Evolutionary conservation across 2,888 invertebrate species (phyloP).

Genomic region (Rhingia campestris): DNA sequence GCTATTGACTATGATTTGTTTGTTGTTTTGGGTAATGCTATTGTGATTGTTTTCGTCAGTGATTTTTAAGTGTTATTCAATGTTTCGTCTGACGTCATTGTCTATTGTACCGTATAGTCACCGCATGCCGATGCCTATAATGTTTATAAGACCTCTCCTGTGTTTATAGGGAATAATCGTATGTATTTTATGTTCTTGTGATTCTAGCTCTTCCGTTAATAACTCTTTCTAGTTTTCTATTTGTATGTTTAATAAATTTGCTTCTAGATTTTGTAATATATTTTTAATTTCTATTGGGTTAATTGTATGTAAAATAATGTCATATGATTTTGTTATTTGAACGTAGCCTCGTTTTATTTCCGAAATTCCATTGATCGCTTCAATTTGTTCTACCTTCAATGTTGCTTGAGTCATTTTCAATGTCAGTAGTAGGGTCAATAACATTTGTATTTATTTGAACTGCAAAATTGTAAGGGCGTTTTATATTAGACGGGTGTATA

Average conservation of each 20-base stretch:
- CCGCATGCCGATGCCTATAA: slow-evolving; percentile 44
- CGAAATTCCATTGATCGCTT: slow-evolving; percentile 38
- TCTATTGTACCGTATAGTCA: slow-evolving; percentile 67
- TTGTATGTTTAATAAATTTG: slow-evolving; percentile 31
- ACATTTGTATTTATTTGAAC: not conserved
- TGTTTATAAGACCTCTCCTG: slow-evolving; percentile 57
- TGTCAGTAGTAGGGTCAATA: no score
- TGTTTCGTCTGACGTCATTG: slow-evolving; percentile 53
- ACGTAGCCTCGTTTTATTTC: slow-evolving; percentile 40
- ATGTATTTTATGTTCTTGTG: slow-evolving; percentile 17
- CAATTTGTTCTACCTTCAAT: slow-evolving; percentile 30
- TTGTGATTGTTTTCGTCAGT: slow-evolving; percentile 42
- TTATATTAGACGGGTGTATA: slow-evolving; percentile 49
- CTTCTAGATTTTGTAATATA: slow-evolving; percentile 39
- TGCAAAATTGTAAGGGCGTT: slow-evolving; percentile 44
- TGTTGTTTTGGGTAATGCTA: not conserved
- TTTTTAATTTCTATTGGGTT: slow-evolving; percentile 47
- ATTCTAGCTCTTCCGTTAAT: slow-evolving; percentile 6
- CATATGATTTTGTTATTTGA: slow-evolving; percentile 17
- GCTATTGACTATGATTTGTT: not conserved
- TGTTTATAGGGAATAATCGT: slow-evolving; percentile 41
- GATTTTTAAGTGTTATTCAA: slow-evolving; percentile 55
- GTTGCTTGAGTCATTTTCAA: slow-evolving; percentile 2
- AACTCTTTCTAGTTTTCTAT: not conserved
- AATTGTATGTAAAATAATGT: slow-evolving; percentile 62